Percentiles rank a stretch among this genome's conserved stretches.
Evolutionary conservation across 2,797 vertebrate species (phyloP).

Genomic region (Mormyrops boulengeri): DNA sequence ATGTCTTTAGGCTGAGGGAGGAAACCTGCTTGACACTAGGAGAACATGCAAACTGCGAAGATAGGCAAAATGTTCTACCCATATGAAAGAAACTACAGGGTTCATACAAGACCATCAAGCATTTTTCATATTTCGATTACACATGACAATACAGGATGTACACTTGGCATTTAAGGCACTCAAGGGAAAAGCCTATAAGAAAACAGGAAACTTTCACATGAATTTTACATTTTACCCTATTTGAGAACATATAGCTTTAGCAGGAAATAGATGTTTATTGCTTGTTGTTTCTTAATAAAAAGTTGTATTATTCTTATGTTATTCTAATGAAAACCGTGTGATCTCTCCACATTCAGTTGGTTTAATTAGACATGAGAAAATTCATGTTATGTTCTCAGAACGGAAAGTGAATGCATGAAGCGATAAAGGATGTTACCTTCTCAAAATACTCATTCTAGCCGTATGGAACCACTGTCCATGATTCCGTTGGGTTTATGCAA

Average conservation of each 20-base stretch:
- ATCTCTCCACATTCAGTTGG: not conserved
- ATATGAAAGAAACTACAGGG: not conserved
- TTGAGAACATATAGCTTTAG: not conserved
- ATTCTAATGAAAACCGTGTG: not conserved
- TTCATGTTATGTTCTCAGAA: too few relatives aligned
- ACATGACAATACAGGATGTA: not conserved
- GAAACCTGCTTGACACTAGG: not conserved
- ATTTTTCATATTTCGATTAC: not conserved
- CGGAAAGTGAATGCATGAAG: too few relatives aligned
- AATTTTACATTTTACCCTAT: not conserved
- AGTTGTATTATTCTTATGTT: not conserved
- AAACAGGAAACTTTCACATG: not conserved
- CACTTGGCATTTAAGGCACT: not conserved
- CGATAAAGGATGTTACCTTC: too few relatives aligned
- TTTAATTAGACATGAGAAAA: not conserved
- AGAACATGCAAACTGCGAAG: not conserved
- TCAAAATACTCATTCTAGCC: too few relatives aligned
- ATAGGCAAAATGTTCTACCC: not conserved
- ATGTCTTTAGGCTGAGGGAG: not conserved
- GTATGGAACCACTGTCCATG: not conserved
- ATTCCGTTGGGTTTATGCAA: not conserved
- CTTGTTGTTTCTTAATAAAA: not conserved
- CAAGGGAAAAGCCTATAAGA: not conserved
- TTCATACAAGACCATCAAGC: not conserved
- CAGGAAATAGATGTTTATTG: not conserved